Evolutionary conservation across 2,888 invertebrate genomes (phyloP).

Genomic region (Agrochola macilenta): DNA sequence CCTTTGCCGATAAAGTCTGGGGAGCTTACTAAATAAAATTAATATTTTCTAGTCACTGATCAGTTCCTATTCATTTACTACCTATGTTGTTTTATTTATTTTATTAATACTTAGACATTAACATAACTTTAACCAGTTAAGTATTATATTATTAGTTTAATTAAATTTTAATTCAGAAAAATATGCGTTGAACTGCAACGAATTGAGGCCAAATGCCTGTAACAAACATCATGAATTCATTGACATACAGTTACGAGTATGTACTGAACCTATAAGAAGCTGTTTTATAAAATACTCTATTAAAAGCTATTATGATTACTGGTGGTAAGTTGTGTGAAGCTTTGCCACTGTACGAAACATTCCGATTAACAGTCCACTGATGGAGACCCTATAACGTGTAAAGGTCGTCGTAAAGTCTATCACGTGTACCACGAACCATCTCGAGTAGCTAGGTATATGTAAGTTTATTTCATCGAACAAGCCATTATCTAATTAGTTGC

Average conservation of each 20-base stretch:
- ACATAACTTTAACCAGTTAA: conserved; percentile 41
- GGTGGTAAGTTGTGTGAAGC: not conserved
- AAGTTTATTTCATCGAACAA: conserved; percentile 40
- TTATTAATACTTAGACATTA: conserved; percentile 28
- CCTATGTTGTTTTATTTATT: conserved; percentile 31
- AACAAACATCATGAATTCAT: conserved; percentile 48
- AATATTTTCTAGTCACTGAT: conserved; percentile 65
- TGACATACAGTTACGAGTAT: conserved; percentile 48
- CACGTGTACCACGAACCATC: conserved; percentile 1
- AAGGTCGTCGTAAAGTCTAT: not conserved
- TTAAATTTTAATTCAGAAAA: conserved; percentile 13
- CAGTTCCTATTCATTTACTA: conserved; percentile 66
- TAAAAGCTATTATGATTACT: not conserved
- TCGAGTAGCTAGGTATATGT: conserved; percentile 23
- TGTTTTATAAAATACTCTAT: not conserved
- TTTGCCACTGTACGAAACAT: not conserved
- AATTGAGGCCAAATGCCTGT: conserved; percentile 29
- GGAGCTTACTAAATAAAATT: conserved; percentile 69
- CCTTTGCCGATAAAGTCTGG: conserved; percentile 83
- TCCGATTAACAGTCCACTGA: not conserved
- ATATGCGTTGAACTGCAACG: conserved; percentile 13
- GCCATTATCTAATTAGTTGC: conserved; percentile 40
- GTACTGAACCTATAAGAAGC: not conserved
- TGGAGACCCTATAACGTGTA: not conserved
- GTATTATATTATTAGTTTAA: conserved; percentile 29